Evolutionary conservation across 2,888 invertebrate genomes (phyloP), one percentile per base, ranked within the genome.

Genomic region (Fragum fragum): DNA sequence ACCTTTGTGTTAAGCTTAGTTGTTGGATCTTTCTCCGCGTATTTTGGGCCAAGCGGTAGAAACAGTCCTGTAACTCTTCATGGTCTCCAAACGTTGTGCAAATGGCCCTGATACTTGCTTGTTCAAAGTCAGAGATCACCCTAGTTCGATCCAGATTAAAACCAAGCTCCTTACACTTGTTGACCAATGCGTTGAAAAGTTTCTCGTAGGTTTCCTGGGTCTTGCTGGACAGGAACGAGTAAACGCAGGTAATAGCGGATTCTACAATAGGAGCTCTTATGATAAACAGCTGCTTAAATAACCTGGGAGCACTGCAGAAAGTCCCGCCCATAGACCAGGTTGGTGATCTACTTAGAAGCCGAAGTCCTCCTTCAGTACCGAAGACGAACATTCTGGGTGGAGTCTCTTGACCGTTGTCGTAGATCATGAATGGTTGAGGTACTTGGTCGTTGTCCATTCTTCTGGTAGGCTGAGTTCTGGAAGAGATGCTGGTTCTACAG

Each of bases 311-410:
- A 47, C 71, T 28, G 39, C 14, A 28, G 57, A 23, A 28, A 18
- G 63, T 76, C 14, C 71, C 76, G n/a, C 71, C 76, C 76, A 71
- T 76, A n/a, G 21, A 76, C 76, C 76, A 76, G n/a, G 39, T 71
- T 21, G 59, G 61, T 28, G 59, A 63, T 36, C 28, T 32, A 21
- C 52, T 26, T 21, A 76, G 26, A 28, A 52, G 61, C 6, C 66
- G 28, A 26, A 76, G 63, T 47, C 29, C 76, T n/a, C 16, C 18
- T 16, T 76, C 71, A 18, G 71, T 71, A 3, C 61, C 76, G 32
- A 76, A 76, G 0, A 76, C 71, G 7, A 71, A 18, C 68, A 76
- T 76, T 23, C 76, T 28, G n/a, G 42, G 52, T 5, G 9, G 36
- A 47, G 23, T 7, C n/a, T 68, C 69, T 16, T 14, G 28, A 7